Evolutionary conservation across 2,888 invertebrate genomes (phyloP), one percentile per base, ranked within the genome.

Genomic region (Drosophila rubida): DNA sequence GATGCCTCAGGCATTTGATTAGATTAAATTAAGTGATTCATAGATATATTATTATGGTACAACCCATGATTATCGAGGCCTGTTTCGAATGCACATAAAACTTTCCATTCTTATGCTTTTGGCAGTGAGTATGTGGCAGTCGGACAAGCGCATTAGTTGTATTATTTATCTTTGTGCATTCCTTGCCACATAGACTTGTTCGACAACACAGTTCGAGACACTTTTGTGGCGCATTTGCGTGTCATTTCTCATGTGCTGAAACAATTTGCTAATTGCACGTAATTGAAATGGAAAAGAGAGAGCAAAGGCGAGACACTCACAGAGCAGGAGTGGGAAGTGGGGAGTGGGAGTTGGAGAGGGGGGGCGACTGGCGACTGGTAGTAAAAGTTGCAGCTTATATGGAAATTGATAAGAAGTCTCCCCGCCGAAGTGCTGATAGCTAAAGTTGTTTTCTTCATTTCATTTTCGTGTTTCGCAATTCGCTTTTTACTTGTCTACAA

Each of bases 401-500:
- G 37, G 7, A 45, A 46, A 14, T 61, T 66, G 77, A 74, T 76
- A 76, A 76, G 58, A 14, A 25, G 11, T 58, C 32, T 50, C 44
- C 48, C 30, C 27, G 39, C 19, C 16, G 16, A 11, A 59, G 72
- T 74, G 74, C 68, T 60, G 77, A 77, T 75, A 77, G 46, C 16
- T 9, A 37, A 63, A 42, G 30, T 32, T 30, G 37, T 46, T 60
- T 37, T 50, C 32, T 37, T 60, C 22, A 39, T n/a, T 50, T 16
- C 46, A 30, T 61, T 59, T 75, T 75, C 65, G 64, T 66, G 78
- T 81, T 75, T 83, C 42, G 75, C 78, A 80, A 87, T 67, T 63
- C 22, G 59, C 58, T 62, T 70, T 67, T 69, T 44, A 27, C 9
- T 23, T 49, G 30, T 39, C 30, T 57, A 45, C 53, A 45, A 42